A percentile compares a stretch with the other conserved stretches of the same genome.
phyloP scores from a whole-genome alignment of 2,888 invertebrate genomes.

The Caenorhabditis macrosperma region DNA sequence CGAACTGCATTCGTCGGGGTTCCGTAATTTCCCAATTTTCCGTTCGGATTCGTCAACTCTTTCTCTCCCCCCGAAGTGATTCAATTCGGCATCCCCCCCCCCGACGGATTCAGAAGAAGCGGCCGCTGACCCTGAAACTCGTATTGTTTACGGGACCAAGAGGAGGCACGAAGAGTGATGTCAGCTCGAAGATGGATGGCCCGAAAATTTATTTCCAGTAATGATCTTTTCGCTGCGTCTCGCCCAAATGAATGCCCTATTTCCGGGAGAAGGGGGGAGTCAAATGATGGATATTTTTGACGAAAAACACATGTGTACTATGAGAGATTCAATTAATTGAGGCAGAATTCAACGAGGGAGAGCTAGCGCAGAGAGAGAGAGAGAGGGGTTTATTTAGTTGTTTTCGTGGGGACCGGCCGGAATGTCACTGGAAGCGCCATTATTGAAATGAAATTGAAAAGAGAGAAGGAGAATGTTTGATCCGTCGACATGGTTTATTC shows the following conservation, averaged over 20 bases:
- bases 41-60: not conserved
- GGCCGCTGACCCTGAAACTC: not conserved
- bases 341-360: not conserved
- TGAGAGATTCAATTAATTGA: conserved; percentile 44
- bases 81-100: not conserved
- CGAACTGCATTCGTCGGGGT: not conserved
- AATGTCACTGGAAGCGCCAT: conserved; percentile 2
- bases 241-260: conserved; percentile 11
- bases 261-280: conserved; percentile 37
- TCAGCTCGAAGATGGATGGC: conserved; percentile 8
- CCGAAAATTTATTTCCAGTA: conserved; percentile 7
- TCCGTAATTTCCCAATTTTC: not conserved
- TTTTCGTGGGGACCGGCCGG: not conserved
- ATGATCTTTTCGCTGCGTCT: conserved; percentile 13
- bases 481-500: not conserved
- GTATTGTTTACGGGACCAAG: not conserved
- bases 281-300: conserved; percentile 37
- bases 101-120: not conserved
- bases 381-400: conserved; percentile 24
- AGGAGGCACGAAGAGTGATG: not conserved
- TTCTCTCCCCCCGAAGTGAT: not conserved
- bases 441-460: conserved; percentile 31
- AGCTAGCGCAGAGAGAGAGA: not conserved
- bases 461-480: not conserved
- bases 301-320: conserved; percentile 40